Evolutionary conservation across 2,113 vertebrate species (phyloP).

Genomic region (Anguilla rostrata): DNA sequence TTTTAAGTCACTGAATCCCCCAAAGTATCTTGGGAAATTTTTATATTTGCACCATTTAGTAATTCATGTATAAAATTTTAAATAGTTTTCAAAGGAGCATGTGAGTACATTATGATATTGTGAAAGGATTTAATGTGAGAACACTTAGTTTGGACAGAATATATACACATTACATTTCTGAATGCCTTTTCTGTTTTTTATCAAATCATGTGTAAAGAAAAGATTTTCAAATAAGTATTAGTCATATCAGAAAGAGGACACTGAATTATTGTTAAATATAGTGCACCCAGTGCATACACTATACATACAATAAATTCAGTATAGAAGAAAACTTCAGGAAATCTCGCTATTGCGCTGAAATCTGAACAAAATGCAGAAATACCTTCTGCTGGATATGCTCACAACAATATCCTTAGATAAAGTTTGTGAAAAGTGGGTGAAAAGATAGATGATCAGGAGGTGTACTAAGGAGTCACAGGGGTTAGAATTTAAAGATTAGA

Average conservation of each 20-base stretch:
- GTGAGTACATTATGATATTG: background rate
- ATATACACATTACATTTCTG: too few species aligned
- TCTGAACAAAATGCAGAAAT: too few species aligned
- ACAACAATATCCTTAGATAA: background rate
- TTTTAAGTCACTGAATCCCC: conserved; percentile 58
- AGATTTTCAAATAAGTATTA: too few species aligned
- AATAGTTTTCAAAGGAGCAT: too few species aligned
- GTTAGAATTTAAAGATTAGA: background rate
- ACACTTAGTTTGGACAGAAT: background rate
- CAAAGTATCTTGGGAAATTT: conserved; percentile 38
- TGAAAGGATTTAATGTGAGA: background rate
- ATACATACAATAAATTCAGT: background rate
- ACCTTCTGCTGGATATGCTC: too few species aligned
- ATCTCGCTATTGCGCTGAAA: too few species aligned
- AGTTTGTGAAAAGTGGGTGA: background rate
- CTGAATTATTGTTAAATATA: too few species aligned
- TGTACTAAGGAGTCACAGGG: background rate
- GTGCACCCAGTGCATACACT: too few species aligned
- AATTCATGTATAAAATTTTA: too few species aligned
- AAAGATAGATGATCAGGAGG: background rate
- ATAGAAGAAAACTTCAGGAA: background rate
- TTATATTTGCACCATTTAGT: conserved; percentile 40
- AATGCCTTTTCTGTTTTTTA: too few species aligned
- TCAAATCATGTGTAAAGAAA: too few species aligned
- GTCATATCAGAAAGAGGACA: too few species aligned